phyloP scores from a whole-genome alignment of 2,797 vertebrate genomes.

The Hirundo rustica region DNA sequence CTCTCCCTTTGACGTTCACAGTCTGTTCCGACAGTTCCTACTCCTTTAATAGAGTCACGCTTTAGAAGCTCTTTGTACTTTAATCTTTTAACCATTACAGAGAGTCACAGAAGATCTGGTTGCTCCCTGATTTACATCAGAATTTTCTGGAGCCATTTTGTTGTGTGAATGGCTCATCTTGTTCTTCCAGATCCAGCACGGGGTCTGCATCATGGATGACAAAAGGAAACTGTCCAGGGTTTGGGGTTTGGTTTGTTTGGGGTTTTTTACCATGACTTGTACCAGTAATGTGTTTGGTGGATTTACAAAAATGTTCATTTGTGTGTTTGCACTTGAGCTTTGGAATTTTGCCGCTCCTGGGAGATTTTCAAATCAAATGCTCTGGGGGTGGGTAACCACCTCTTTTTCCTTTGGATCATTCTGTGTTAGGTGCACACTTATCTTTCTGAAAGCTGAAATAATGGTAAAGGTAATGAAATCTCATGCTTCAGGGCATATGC shows the following conservation, averaged over 20 bases:
- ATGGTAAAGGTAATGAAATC: slow-evolving; percentile 37
- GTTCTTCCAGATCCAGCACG: background rate
- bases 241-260: background rate
- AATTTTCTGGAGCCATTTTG: background rate
- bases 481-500: slow-evolving; percentile 21
- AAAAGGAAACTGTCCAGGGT: background rate
- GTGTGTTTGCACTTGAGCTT: background rate
- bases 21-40: background rate
- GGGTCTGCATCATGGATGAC: background rate
- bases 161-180: background rate
- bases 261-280: background rate
- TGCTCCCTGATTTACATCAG: background rate
- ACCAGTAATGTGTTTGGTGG: background rate
- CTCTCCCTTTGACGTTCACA: background rate
- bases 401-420: background rate
- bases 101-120: background rate
- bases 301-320: background rate
- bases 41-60: background rate
- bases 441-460: slow-evolving; percentile 10
- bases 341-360: background rate
- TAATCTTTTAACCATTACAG: background rate
- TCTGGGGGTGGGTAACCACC: background rate
- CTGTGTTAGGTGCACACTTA: background rate
- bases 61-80: background rate
- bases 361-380: background rate